phyloP scores from a whole-genome alignment of 2,888 invertebrate species.

The Hyppa rectilinea region DNA sequence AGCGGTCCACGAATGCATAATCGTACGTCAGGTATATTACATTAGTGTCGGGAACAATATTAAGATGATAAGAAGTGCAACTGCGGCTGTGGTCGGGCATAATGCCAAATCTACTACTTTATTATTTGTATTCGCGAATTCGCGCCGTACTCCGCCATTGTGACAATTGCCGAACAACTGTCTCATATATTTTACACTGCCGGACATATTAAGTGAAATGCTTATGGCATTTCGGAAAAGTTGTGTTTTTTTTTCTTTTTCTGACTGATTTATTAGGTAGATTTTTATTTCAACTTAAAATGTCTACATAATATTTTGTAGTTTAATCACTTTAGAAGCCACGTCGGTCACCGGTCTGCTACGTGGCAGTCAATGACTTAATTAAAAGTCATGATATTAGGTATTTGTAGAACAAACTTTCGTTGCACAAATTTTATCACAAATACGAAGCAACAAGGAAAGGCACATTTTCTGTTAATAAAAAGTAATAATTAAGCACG shows the following conservation, averaged over 20 bases:
- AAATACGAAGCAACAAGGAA: not conserved
- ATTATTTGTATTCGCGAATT: constrained; percentile 73
- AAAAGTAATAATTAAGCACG: not conserved
- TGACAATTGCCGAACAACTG: constrained; percentile 72
- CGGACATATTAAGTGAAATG: constrained; percentile 56
- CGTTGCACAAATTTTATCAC: not conserved
- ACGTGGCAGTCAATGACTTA: no score
- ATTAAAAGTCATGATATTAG: not conserved
- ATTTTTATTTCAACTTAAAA: not conserved
- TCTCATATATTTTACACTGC: constrained; percentile 70
- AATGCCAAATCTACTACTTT: constrained; percentile 65
- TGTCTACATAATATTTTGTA: not conserved
- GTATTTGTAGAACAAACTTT: not conserved
- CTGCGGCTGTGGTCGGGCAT: constrained; percentile 62
- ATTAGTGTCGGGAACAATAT: constrained; percentile 67
- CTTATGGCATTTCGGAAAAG: constrained; percentile 36
- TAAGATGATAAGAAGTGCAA: constrained; percentile 71
- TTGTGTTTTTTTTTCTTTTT: constrained; percentile 21
- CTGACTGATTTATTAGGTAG: constrained; percentile 32
- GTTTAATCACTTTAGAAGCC: no score
- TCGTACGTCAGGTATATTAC: constrained; percentile 62
- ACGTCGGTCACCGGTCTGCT: no score
- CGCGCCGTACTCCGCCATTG: constrained; percentile 62
- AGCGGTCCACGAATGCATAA: constrained; percentile 55
- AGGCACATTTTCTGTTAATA: not conserved